Evolutionary conservation across 2,888 invertebrate species (phyloP), one percentile per base, ranked within the genome.

Genomic region (Ophioninae sp.): DNA sequence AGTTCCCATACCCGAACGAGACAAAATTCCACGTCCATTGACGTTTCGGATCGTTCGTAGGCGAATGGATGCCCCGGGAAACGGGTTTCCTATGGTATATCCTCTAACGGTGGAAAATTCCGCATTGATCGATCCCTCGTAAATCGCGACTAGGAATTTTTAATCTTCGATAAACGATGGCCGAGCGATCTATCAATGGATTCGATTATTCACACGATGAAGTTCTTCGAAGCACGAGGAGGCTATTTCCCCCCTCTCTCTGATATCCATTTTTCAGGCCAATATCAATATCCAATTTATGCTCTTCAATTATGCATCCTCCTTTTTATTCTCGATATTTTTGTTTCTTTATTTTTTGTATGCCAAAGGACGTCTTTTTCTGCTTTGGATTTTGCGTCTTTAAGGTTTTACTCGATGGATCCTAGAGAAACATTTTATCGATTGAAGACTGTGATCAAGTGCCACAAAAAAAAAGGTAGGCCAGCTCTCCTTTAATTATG

Each of bases 401-500:
- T n/a, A n/a, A n/a, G n/a, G n/a, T n/a, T n/a, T n/a, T n/a, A n/a
- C n/a, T n/a, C n/a, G n/a, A n/a, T n/a, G n/a, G n/a, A n/a, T n/a
- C n/a, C n/a, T n/a, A n/a, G 17, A 10, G 51, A 51, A 17, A 51
- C 13, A 13, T 51, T 17, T 51, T 13, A 51, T 51, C 51, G 17
- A 17, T 17, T 13, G 51, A 51, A 13, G 51, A 17, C 51, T 51
- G 51, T 51, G 17, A 17, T 51, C 5, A 51, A 51, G 51, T 13
- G 17, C 5, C 0, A 6, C 2, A 6, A 10, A 10, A 51, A 51
- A 17, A 10, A 64, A 63, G 30, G 51, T 74, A 72, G 23, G 20
- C 23, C 39, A 13, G 17, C 13, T 58, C 17, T 61, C 22, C 63
- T 51, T 56, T 71, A 20, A 67, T 59, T 61, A 58, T 65, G 68